Conservation (phyloP, 2,888 invertebrate species). For the Tiliacea citrago region DNA sequence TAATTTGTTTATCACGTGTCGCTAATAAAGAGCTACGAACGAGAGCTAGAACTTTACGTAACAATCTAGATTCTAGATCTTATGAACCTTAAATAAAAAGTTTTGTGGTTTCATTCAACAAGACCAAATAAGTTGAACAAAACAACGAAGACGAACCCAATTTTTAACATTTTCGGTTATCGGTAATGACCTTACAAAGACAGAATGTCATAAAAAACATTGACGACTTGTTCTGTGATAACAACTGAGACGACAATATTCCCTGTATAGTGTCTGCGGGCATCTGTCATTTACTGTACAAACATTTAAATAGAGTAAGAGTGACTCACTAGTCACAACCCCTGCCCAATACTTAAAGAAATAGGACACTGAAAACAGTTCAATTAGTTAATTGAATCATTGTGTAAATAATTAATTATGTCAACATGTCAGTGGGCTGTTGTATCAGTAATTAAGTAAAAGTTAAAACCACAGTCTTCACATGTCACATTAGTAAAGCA, state of each 20-base stretch:
- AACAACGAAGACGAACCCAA: neutral
- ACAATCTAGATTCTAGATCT: neutral
- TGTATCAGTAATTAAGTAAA: constrained; percentile 8
- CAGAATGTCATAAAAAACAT: neutral
- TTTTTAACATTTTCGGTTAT: constrained; percentile 1
- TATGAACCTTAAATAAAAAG: neutral
- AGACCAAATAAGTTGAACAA: neutral
- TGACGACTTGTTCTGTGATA: neutral
- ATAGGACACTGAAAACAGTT: neutral
- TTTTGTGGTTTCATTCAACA: neutral
- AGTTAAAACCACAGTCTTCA: neutral
- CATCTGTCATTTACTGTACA: neutral
- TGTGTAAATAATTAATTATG: constrained; percentile 34
- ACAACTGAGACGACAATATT: neutral
- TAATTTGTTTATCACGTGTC: too few relatives aligned
- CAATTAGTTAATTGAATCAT: constrained; percentile 28
- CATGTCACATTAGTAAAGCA: neutral
- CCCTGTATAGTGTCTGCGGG: neutral
- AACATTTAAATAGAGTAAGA: too few relatives aligned
- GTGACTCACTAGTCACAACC: neutral
- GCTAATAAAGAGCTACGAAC: too few relatives aligned
- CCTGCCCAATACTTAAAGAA: constrained; percentile 7
- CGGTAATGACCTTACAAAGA: neutral
- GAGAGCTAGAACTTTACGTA: neutral
- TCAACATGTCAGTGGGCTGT: constrained; percentile 24